Base-by-base conservation (phyloP, 1,140 invertebrate species). In the Pinna nobilis region DNA sequence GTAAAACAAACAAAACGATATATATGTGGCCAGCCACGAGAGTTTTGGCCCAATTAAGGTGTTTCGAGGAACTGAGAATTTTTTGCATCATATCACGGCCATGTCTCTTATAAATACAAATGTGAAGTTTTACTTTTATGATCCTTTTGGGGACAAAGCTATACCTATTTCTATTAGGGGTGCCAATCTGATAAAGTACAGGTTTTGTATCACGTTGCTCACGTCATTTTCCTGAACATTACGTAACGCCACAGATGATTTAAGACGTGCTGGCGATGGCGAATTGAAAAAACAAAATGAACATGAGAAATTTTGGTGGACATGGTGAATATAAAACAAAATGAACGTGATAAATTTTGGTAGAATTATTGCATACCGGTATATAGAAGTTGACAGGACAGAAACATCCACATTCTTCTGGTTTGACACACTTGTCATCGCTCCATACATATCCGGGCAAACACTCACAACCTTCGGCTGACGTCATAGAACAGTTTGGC, bases 381-480 rank as follows among this genome's bases (percentile, higher is more conserved):
- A 71, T 44, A 30, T 71, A 71, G 20, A 35, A 41, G 13, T 25
- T 30, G 7, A 49, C 61, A 23, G 35, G 47, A 41, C 61, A 63
- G 15, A 50, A 53, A 55, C 69, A 71, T 7, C 69, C 69, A 71
- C 69, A 71, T n/a, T 71, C 0, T 28, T 47, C 30, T 23, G 49
- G 23, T 32, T 30, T 28, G 13, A 71, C 69, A 37, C 69, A 71
- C 15, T 64, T 49, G 28, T 64, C n/a, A 20, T 60, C 69, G 47
- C 69, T 71, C 49, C 39, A 33, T 7, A 64, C n/a, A n/a, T 32
- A 63, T 53, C 69, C 69, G 2, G 69, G 39, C 39, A 53, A 25
- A 37, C 69, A 71, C 23, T 50, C 30, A 57, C 69, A 71, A 3
- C 69, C 69, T 41, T 71, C 69, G 32, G 53, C 39, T 15, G 41